Evolutionary conservation across 2,888 invertebrate genomes (phyloP).

Genomic region (Chelonus formosanus): DNA sequence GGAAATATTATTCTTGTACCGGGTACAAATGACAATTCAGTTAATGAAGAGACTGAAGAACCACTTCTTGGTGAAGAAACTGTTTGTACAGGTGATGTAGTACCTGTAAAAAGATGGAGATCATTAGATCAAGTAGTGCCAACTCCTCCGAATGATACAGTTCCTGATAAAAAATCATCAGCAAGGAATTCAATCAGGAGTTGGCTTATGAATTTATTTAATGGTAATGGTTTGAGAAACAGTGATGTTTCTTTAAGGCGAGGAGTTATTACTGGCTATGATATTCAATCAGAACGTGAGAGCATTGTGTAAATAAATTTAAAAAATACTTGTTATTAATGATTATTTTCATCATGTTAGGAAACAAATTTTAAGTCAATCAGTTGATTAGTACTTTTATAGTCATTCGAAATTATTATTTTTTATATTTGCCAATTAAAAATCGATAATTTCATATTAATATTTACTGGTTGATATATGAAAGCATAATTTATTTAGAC

Average conservation of each 20-base stretch:
- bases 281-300: slow-evolving; percentile 70
- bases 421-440: no score
- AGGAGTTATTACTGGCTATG: slow-evolving; percentile 68
- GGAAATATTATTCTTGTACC: slow-evolving; percentile 66
- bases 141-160: slow-evolving; percentile 55
- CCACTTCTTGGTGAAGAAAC: slow-evolving; percentile 64
- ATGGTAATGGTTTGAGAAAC: slow-evolving; percentile 75
- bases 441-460: no score
- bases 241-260: slow-evolving; percentile 71
- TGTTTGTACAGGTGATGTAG: slow-evolving; percentile 53
- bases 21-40: slow-evolving; percentile 48
- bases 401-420: no score
- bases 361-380: no score
- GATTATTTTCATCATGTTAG: neutral
- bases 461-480: no score
- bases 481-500: no score
- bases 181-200: slow-evolving; percentile 74
- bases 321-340: slow-evolving; percentile 19
- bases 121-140: slow-evolving; percentile 77
- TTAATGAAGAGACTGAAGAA: slow-evolving; percentile 63
- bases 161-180: slow-evolving; percentile 70
- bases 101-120: slow-evolving; percentile 74
- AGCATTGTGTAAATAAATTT: slow-evolving; percentile 67
- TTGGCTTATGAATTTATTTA: slow-evolving; percentile 81
- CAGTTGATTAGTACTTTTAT: no score